Evolutionary conservation across 2,888 invertebrate species (phyloP).

Genomic region (Hydraecia micacea): DNA sequence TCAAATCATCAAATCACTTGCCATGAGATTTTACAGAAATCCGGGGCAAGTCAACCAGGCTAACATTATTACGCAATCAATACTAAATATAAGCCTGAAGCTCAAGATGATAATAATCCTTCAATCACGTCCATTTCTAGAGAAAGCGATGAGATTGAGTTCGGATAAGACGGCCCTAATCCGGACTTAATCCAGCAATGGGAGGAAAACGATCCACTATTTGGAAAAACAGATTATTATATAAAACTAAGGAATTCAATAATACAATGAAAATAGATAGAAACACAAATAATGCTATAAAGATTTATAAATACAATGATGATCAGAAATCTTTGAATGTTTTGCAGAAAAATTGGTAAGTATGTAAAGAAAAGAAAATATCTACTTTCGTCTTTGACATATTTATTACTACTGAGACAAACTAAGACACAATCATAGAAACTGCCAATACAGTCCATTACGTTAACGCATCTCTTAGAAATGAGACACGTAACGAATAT

Average conservation of each 20-base stretch:
- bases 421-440: slow-evolving; percentile 11
- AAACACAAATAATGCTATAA: not conserved
- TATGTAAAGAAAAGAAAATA: no score
- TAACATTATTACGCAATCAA: slow-evolving; percentile 6
- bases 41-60: not conserved
- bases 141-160: slow-evolving; percentile 32
- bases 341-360: not conserved
- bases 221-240: slow-evolving; percentile 16
- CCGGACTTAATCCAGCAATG: slow-evolving; percentile 15
- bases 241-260: not conserved
- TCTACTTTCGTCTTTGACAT: not conserved
- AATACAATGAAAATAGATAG: not conserved
- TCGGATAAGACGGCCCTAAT: slow-evolving; percentile 26
- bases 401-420: not conserved
- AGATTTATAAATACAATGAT: not conserved
- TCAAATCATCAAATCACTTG: not conserved
- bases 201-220: not conserved
- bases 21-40: not conserved
- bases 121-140: slow-evolving; percentile 14
- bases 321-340: not conserved
- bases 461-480: slow-evolving; percentile 25
- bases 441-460: slow-evolving; percentile 21
- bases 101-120: slow-evolving; percentile 13
- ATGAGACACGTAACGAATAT: slow-evolving; percentile 49
- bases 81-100: not conserved